Evolutionary conservation across 2,113 vertebrate species (phyloP).

Genomic region (Gallinago undulata): DNA sequence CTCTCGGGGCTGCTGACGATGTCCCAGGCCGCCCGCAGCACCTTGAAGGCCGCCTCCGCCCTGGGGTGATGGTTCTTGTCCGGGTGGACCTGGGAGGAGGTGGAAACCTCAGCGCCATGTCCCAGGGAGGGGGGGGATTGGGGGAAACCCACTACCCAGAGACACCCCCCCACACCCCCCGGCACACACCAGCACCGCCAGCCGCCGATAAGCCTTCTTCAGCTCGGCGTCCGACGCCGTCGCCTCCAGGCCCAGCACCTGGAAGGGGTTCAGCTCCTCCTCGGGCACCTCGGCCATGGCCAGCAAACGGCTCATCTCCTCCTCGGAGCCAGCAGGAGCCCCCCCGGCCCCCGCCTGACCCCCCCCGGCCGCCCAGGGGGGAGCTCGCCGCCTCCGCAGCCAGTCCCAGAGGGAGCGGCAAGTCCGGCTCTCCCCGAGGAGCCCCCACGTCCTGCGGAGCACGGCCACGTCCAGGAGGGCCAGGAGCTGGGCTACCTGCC

Average conservation of each 20-base stretch:
- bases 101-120: fast-evolving
- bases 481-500: conserved; percentile 2
- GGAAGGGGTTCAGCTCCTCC: conserved; percentile 90
- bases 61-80: conserved; percentile 94
- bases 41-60: conserved; percentile 94
- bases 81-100: conserved; percentile 86
- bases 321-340: conserved; percentile 60
- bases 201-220: conserved; percentile 88
- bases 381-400: conserved; percentile 19
- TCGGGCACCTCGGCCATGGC: conserved; percentile 85
- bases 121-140: fast-evolving
- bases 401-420: conserved; percentile 66
- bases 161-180: neutral
- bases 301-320: conserved; percentile 86
- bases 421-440: conserved; percentile 71
- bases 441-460: conserved; percentile 64
- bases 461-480: conserved; percentile 2
- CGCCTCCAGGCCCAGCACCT: conserved; percentile 86
- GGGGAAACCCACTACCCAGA: neutral
- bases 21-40: conserved; percentile 94
- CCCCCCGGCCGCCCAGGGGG: conserved; percentile 33
- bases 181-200: conserved; percentile 76
- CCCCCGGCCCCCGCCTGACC: conserved; percentile 50
- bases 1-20: conserved; percentile 91
- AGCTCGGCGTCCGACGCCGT: conserved; percentile 87